Conservation (phyloP, 2,797 vertebrate species). For the Mus spretus region DNA sequence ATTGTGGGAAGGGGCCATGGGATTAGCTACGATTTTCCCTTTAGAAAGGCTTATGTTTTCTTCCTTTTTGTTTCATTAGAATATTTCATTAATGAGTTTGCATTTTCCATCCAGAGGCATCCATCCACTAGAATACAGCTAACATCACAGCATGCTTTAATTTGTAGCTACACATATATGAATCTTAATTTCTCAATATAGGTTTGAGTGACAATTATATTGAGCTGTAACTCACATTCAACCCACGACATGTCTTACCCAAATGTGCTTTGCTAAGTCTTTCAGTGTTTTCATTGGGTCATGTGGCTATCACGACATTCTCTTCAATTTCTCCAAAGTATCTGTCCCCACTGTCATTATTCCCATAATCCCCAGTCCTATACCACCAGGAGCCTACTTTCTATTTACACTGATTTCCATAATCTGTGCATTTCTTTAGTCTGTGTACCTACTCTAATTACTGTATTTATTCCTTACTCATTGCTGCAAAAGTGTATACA, state of each 20-base stretch:
- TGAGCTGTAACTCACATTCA: not conserved
- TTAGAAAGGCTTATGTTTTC: not conserved
- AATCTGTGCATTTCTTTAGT: not conserved
- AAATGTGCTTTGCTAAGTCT: not conserved
- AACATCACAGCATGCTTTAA: not conserved
- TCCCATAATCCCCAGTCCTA: not conserved
- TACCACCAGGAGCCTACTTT: not conserved
- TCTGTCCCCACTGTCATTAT: not conserved
- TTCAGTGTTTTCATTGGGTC: not conserved
- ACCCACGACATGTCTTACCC: not conserved
- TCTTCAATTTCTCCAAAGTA: not conserved
- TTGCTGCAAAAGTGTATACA: not conserved
- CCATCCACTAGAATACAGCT: not conserved
- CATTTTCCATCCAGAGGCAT: constrained; percentile 1
- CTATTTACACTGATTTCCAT: not conserved
- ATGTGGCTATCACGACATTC: not conserved
- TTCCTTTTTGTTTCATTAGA: not conserved
- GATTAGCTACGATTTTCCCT: not conserved
- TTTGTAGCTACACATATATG: not conserved
- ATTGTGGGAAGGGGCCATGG: not conserved
- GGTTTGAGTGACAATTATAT: not conserved
- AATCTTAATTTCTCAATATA: not conserved
- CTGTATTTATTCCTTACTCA: not conserved
- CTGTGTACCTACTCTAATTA: not conserved
- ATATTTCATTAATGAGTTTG: constrained; percentile 2